These are phyloP conservation scores for Panzeria rudis DNA, from an alignment of 2,888 invertebrate species.

Conservation along the genomic window DNA sequence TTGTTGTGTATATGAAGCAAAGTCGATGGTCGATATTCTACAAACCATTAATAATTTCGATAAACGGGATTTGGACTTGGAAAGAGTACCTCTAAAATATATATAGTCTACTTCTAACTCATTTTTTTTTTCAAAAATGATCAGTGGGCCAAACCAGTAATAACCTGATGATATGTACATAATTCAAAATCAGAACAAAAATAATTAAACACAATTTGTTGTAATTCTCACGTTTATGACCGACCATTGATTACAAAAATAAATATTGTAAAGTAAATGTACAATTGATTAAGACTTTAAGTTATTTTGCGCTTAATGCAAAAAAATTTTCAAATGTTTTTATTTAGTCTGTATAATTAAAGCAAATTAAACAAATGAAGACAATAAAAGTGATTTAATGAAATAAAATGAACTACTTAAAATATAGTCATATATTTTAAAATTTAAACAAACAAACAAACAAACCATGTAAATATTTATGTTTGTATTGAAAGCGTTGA, in stretches of 20 bases:
- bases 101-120: too few relatives aligned
- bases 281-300: slow-evolving; percentile 39
- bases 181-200: too few relatives aligned
- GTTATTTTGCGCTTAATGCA: slow-evolving; percentile 6
- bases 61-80: too few relatives aligned
- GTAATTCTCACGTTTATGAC: slow-evolving; percentile 58
- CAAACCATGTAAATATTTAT: background rate
- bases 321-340: background rate
- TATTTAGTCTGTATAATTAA: slow-evolving; percentile 6
- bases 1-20: too few relatives aligned
- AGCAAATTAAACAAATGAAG: slow-evolving; percentile 60
- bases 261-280: slow-evolving; percentile 16
- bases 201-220: background rate
- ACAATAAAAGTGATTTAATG: slow-evolving; percentile 65
- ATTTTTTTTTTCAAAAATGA: too few relatives aligned
- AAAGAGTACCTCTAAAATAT: too few relatives aligned
- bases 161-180: too few relatives aligned
- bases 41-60: too few relatives aligned
- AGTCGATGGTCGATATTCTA: too few relatives aligned
- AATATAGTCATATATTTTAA: slow-evolving; percentile 42
- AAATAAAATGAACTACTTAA: slow-evolving; percentile 24
- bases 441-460: slow-evolving; percentile 6
- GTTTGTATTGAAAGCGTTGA: background rate
- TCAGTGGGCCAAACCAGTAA: too few relatives aligned
- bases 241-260: slow-evolving; percentile 26